Conservation (phyloP, 2,113 vertebrate genomes). For the Mormyrus lacerda region DNA sequence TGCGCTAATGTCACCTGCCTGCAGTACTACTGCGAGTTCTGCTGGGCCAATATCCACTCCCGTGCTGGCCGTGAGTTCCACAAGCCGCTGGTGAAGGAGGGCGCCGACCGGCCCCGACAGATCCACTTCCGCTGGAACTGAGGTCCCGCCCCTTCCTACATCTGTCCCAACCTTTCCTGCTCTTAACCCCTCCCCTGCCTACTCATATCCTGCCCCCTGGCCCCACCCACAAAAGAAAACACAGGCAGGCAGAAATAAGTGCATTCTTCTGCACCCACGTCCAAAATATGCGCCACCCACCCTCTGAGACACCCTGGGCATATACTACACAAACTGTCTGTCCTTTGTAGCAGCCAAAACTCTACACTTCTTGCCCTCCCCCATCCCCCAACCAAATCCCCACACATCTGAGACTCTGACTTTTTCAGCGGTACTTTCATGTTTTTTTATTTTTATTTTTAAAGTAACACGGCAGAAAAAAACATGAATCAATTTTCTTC, state of each 20-base stretch:
- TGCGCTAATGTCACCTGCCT: constrained; percentile 98
- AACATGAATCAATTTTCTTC: constrained; percentile 83
- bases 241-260: constrained; percentile 72
- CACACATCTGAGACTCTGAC: constrained; percentile 93
- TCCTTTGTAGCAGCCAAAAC: constrained; percentile 98
- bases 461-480: constrained; percentile 34
- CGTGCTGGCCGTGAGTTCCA: constrained; percentile 95
- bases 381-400: not conserved
- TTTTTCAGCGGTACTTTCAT: constrained; percentile 97
- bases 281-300: constrained; percentile 41
- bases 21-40: constrained; percentile 99
- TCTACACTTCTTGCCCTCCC: constrained; percentile 60
- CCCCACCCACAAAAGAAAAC: constrained; percentile 60
- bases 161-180: not conserved
- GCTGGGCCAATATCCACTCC: constrained; percentile 98
- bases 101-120: constrained; percentile 92
- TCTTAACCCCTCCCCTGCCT: not conserved
- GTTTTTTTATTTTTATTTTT: constrained; percentile 53
- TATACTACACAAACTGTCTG: constrained; percentile 51
- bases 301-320: not conserved
- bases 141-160: constrained; percentile 53
- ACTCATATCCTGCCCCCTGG: not conserved
- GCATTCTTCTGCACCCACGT: constrained; percentile 74
- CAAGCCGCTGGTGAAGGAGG: constrained; percentile 98
- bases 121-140: constrained; percentile 99